These are phyloP conservation scores for Drosophila incognita DNA, from an alignment of 2,888 invertebrate species.

Conservation along the genomic window DNA sequence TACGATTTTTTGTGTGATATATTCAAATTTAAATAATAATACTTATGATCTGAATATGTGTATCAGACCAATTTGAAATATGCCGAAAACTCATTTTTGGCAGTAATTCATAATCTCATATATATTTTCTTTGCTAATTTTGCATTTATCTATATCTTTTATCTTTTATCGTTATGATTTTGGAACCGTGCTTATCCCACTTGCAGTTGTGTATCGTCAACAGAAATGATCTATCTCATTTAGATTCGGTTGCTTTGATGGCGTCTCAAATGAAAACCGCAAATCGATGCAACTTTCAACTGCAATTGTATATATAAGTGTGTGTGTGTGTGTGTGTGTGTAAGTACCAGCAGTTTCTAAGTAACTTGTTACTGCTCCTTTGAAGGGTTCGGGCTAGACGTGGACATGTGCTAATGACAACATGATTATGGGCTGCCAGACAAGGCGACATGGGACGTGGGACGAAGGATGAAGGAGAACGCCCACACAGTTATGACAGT, in stretches of 20 bases:
- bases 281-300: constrained; percentile 37
- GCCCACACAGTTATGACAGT: constrained; percentile 76
- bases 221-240: neutral
- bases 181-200: neutral
- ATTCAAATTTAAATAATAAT: too few species aligned
- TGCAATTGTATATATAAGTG: constrained; percentile 22
- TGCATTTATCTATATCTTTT: too few species aligned
- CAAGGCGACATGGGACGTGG: constrained; percentile 37
- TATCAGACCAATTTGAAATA: too few species aligned
- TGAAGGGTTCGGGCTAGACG: constrained; percentile 32
- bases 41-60: too few species aligned
- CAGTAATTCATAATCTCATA: too few species aligned
- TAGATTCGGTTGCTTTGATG: constrained; percentile 23
- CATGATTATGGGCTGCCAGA: constrained; percentile 69
- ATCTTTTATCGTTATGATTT: neutral
- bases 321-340: constrained; percentile 34
- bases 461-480: constrained; percentile 44
- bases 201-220: neutral
- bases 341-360: constrained; percentile 33
- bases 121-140: too few species aligned
- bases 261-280: constrained; percentile 18
- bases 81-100: too few species aligned
- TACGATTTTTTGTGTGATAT: too few species aligned
- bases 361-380: constrained; percentile 17
- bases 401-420: constrained; percentile 71